These are phyloP conservation scores for Agraylea sexmaculata DNA, from an alignment of 1,140 invertebrate species.

Conservation along the genomic window DNA sequence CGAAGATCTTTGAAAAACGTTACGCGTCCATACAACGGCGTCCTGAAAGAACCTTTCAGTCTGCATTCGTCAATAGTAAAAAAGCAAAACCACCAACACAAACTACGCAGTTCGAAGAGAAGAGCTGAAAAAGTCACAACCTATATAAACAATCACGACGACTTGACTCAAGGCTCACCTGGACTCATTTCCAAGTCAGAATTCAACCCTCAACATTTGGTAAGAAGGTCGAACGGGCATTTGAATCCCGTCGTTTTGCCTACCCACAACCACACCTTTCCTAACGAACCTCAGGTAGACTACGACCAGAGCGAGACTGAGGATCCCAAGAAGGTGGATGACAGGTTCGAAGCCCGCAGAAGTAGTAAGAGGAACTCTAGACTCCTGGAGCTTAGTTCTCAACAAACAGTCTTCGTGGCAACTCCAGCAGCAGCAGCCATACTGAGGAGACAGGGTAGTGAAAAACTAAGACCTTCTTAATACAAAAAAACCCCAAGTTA, in stretches of 20 bases:
- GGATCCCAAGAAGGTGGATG: slow-evolving; percentile 30
- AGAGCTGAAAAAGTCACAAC: slow-evolving; percentile 7
- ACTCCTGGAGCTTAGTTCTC: slow-evolving; percentile 32
- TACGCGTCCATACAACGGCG: slow-evolving; percentile 5
- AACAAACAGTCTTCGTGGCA: slow-evolving; percentile 33
- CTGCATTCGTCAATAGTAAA: slow-evolving; percentile 16
- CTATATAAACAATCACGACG: slow-evolving; percentile 10
- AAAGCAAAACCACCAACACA: slow-evolving; percentile 13
- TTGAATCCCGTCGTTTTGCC: slow-evolving; percentile 10
- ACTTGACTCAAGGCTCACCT: slow-evolving; percentile 9
- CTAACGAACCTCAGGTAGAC: slow-evolving; percentile 33
- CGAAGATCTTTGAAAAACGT: slow-evolving; percentile 15
- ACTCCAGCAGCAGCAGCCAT: slow-evolving; percentile 33
- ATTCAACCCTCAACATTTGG: slow-evolving; percentile 10
- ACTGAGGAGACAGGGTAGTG: slow-evolving; percentile 34
- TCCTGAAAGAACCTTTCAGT: slow-evolving; percentile 13
- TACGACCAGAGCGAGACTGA: slow-evolving; percentile 37
- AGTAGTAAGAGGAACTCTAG: slow-evolving; percentile 23
- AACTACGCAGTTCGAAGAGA: slow-evolving; percentile 9
- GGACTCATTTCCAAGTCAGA: slow-evolving; percentile 9
- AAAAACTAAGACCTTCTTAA: slow-evolving; percentile 32
- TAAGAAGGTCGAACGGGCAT: slow-evolving; percentile 12
- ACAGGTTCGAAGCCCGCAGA: slow-evolving; percentile 20
- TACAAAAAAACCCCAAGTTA: slow-evolving; percentile 8
- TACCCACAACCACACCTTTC: slow-evolving; percentile 6